Evolutionary conservation across 1,140 invertebrate species (phyloP).

Genomic region (Calliphora vicina): DNA sequence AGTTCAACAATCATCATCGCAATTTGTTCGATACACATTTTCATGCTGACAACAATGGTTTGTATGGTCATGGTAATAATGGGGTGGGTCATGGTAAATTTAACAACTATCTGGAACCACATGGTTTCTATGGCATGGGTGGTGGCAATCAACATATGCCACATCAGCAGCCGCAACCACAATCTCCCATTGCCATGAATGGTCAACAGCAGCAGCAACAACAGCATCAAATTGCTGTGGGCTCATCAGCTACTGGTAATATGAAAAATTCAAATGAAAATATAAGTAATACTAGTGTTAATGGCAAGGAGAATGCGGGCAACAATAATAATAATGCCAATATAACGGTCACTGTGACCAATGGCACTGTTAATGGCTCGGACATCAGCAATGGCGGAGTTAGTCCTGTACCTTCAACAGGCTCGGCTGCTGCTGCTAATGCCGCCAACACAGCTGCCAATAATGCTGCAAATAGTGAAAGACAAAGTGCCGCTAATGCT

Average conservation of each 20-base stretch:
- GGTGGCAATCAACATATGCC: constrained; percentile 38
- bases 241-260: not conserved
- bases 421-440: constrained; percentile 23
- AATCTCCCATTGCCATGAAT: not conserved
- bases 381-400: constrained; percentile 1
- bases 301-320: constrained; percentile 33
- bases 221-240: constrained; percentile 31
- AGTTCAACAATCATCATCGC: constrained; percentile 51
- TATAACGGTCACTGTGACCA: constrained; percentile 36
- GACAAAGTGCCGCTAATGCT: constrained; percentile 27
- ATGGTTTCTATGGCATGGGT: constrained; percentile 48
- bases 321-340: constrained; percentile 36
- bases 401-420: not conserved
- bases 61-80: constrained; percentile 39
- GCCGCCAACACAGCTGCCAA: not conserved
- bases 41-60: constrained; percentile 43
- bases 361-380: constrained; percentile 22
- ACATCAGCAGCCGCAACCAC: constrained; percentile 36
- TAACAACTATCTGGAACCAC: constrained; percentile 54
- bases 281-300: not conserved
- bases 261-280: constrained; percentile 33
- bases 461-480: constrained; percentile 11
- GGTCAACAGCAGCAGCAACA: constrained; percentile 29
- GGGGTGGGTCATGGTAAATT: constrained; percentile 45
- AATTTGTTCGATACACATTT: constrained; percentile 53